Base-by-base conservation (phyloP, 2,113 vertebrate species). In the Polypterus senegalus region DNA sequence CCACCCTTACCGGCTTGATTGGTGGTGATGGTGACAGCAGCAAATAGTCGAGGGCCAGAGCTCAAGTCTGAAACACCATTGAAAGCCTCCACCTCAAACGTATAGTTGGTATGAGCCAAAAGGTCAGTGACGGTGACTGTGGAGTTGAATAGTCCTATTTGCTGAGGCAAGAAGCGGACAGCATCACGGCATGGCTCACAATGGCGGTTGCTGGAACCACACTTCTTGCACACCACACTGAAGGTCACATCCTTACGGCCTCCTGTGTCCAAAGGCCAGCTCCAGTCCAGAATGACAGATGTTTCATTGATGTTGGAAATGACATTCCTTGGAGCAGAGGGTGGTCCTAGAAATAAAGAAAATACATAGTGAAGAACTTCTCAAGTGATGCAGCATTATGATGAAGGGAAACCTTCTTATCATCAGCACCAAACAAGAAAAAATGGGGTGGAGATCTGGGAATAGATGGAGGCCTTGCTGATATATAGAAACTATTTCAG, bases 301-400 rank as follows among this genome's bases (percentile, higher is more conserved):
- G 96, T 98, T 79, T 98, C 96, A 0, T 98, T 98, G 79, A 98
- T 97, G 77, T 92, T 92, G 7, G 96, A 98, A 79, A 98, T 97
- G 67, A 98, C 92, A 3, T 97, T 98, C 57, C 92, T 84, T 1
- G 96, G 94, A 71, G 91, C 86, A 10, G 94, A 91, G 0, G 96
- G 94, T 4, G 93, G 94, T 67, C 92, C 94, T 98, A 76, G 0
- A 65, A 60, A 71, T 62, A 67, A 69, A 80, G 7, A 27, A 27
- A 27, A 27, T 27, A 27, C 27, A 27, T 27, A 27, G 27, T 27
- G 27, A 27, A 27, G 27, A 27, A 27, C 27, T 27, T 27, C 27
- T 27, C 27, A 27, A 27, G 1, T 27, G 27, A 27, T 27, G 27
- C 27, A 27, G 27, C 27, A 27, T 27, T 27, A 27, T 27, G 27